Base-by-base conservation (phyloP, 2,888 invertebrate species). In the Chorisops tibialis region DNA sequence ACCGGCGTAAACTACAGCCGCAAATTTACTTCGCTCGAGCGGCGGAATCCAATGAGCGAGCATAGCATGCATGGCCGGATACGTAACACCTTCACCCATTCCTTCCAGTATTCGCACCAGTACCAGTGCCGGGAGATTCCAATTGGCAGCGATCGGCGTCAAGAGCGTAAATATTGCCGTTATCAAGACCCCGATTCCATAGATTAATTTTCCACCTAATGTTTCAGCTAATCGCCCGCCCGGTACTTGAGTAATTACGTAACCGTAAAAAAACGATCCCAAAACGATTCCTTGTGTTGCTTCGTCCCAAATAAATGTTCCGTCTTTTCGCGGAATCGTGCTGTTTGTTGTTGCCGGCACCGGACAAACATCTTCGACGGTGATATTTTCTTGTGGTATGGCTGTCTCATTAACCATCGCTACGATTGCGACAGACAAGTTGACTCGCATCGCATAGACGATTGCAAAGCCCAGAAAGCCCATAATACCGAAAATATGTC, bases 31-130 rank as follows among this genome's bases (percentile, higher is more conserved):
- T 69, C 95, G 83, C 75, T 96, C 96, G 70, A 91, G 75, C 1
- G 94, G 95, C 5, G 96, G 96, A 56, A 95, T 91, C 96, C 96
- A 96, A 67, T 87, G 83, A 0, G 95, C 92, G 71, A 96, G 80
- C 87, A 96, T 89, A 16, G 89, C 88, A 76, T 96, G 93, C 93
- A 96, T 94, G 0, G 94, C 89, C 14, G 96, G 96, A 77, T 93
- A 95, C 6, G 93, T 93, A 4, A 94, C 93, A 35, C 92, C 93
- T 81, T 94, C 93, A 0, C 89, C 88, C 73, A 94, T 85, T 18
- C 94, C 94, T 75, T 93, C 91, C 6, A 92, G 75, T 5, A 91
- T 83, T 68, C 94, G 80, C 1, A 93, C 87, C 37, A 82, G 80
- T 66, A 93, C 85, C 73, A 94, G 86, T 59, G 88, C 81, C 65